Evolutionary conservation across 2,888 invertebrate genomes (phyloP), one percentile per base, ranked within the genome.

Genomic region (Clusia tigrina): DNA sequence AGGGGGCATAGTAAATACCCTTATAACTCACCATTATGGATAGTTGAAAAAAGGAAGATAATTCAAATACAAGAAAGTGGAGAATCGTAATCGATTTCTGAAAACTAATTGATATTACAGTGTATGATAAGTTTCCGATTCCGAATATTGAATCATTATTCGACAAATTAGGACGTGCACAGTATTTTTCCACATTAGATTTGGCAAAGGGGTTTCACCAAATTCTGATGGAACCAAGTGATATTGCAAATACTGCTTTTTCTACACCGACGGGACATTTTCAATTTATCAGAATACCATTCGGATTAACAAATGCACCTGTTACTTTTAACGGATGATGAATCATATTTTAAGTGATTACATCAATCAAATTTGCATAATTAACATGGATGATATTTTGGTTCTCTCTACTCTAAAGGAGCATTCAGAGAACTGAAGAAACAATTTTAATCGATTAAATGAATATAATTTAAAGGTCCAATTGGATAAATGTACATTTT

Each of bases 401-500:
- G n/a, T 57, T 42, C 42, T 57, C 2, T 65, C 63, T 2, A 61
- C 63, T 2, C 23, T 69, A 10, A 38, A 67, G 54, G 69, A 69
- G 58, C 64, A 66, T 55, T 22, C 58, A n/a, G 51, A 54, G 26
- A 61, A 38, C 24, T 26, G 64, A 9, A 60, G 60, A 38, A 61
- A 58, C 23, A 61, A 66, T 54, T 65, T 68, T 24, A 32, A 58
- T 2, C 57, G 42, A 46, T 37, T 68, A 26, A 51, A 54, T 38
- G 59, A 59, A 51, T 46, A 62, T 53, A 54, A 58, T 54, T 58
- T 63, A 58, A 66, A 64, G 25, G 20, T 63, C 32, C 62, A 64
- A 56, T 38, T 63, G 10, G 54, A 65, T 52, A 68, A 77, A 76
- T 71, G 67, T 12, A 65, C 71, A 58, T 74, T 77, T 65, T 60